These are phyloP conservation scores for Spodoptera litura DNA, from an alignment of 1,140 invertebrate species.

Conservation along the genomic window DNA sequence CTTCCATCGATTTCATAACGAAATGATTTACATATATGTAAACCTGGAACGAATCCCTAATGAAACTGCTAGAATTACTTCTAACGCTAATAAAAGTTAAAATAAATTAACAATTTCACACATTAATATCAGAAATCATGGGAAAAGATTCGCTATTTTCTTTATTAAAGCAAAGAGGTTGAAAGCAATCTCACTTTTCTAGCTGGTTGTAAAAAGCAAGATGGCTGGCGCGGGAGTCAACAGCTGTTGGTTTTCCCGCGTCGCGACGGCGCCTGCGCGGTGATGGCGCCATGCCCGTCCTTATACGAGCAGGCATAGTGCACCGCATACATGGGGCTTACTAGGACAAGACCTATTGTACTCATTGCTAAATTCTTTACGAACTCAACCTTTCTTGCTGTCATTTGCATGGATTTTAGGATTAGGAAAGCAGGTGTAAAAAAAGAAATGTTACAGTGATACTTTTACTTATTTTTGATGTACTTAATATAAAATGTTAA, in stretches of 20 bases:
- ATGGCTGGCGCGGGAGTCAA: conserved; percentile 22
- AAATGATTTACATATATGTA: neutral
- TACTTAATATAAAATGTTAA: too few species aligned
- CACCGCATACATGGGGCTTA: conserved; percentile 25
- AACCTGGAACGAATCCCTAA: too few species aligned
- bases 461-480: neutral
- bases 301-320: conserved; percentile 31
- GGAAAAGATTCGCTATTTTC: conserved; percentile 12
- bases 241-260: conserved; percentile 49
- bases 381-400: neutral
- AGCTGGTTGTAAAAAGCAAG: conserved; percentile 28
- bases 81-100: neutral
- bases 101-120: neutral
- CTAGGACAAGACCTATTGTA: conserved; percentile 35
- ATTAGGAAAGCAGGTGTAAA: neutral
- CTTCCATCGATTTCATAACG: neutral
- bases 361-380: conserved; percentile 20
- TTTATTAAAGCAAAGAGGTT: conserved; percentile 5
- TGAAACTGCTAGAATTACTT: neutral
- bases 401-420: neutral
- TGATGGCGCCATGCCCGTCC: conserved; percentile 28
- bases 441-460: neutral
- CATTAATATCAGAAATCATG: conserved; percentile 13
- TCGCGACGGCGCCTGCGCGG: conserved; percentile 49
- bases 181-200: conserved; percentile 44